Evolutionary conservation across 2,888 invertebrate genomes (phyloP), one percentile per base, ranked within the genome.

Genomic region (Diadegma fenestrale): DNA sequence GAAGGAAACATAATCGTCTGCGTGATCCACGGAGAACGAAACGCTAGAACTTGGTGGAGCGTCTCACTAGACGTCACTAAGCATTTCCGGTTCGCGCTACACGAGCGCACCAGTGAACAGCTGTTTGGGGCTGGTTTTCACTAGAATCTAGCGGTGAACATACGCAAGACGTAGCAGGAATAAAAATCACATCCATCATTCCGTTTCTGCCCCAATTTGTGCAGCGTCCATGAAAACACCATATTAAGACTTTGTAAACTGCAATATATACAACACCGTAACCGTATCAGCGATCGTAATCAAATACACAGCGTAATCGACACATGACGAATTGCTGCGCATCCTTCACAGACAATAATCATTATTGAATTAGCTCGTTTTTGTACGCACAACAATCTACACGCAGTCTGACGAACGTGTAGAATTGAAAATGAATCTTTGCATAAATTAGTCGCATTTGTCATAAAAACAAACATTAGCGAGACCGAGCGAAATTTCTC

Each of bases 21-120:
- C 45, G n/a, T 41, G 48, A 45, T 63, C 22, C 33, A 30, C 63
- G 26, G 19, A 69, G 66, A 69, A 69, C 78, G 69, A 78, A 78
- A 78, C 68, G n/a, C 58, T 78, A 33, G 48, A 43, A 69, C 69
- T 61, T 30, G 45, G 45, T 61, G 14, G 43, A 43, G 19, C 58
- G 58, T 78, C 69, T 26, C 45, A 37, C 37, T 4, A 37, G 37
- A 37, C 37, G n/a, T 78, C 69, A 78, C 69, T 37, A 37, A 37
- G 78, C 78, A 69, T 33, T 51, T 69, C 69, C 61, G 69, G 69
- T 61, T 61, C 33, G 33, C 33, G 33, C 48, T 64, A 22, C 33
- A 58, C 6, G 10, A 22, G 4, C 58, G 45, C 19, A 33, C 17
- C 30, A 19, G 58, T 54, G n/a, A n/a, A 73, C 26, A 22, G n/a